These are phyloP conservation scores for Tyrannus savana DNA, from an alignment of 2,113 vertebrate genomes.

Conservation along the genomic window DNA sequence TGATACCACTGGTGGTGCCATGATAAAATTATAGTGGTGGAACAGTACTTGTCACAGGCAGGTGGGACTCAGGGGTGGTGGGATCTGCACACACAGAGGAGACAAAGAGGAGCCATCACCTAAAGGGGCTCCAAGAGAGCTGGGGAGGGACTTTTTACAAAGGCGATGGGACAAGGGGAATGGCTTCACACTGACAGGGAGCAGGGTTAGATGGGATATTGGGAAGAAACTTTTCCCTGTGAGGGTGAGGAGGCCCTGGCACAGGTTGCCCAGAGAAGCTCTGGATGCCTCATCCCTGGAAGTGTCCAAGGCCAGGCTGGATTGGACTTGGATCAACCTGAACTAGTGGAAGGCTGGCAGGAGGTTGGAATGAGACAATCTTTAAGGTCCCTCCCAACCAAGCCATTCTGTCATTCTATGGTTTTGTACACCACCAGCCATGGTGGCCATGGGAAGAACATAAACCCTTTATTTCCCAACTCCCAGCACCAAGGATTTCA, in stretches of 20 bases:
- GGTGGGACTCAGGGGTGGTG: background rate
- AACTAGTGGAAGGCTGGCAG: background rate
- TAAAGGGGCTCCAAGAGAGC: background rate
- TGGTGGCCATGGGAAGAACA: background rate
- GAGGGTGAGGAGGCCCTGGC: background rate
- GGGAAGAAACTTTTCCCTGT: background rate
- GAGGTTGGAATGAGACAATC: background rate
- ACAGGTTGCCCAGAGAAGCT: background rate
- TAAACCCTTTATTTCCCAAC: background rate
- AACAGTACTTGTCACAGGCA: background rate
- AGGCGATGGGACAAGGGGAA: background rate
- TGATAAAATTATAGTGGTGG: accelerated
- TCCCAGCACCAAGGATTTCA: background rate
- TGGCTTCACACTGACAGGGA: background rate
- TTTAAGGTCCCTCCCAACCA: background rate
- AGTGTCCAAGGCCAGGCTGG: background rate
- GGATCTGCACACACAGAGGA: background rate
- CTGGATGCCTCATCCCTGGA: background rate
- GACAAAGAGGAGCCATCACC: background rate
- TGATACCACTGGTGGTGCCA: background rate
- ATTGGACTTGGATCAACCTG: background rate
- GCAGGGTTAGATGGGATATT: background rate
- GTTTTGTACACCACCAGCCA: background rate
- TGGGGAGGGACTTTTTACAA: background rate
- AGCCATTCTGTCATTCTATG: background rate